Evolutionary conservation across 2,113 vertebrate genomes (phyloP).

Genomic region (Paradisaea rubra): DNA sequence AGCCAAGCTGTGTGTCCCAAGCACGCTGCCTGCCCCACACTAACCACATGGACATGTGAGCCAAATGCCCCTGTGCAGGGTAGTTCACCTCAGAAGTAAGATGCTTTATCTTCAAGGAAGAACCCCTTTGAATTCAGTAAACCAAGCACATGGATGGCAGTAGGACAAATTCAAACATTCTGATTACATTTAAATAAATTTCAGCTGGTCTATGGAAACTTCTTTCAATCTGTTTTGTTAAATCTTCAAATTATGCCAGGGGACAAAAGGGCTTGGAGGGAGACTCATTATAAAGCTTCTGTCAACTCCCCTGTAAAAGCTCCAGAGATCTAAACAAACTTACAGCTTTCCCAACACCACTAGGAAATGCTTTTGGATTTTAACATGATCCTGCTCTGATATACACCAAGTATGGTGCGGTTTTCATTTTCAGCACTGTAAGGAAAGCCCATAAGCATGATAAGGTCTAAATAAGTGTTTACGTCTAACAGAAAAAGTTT

Average conservation of each 20-base stretch:
- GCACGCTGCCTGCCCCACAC: accelerated
- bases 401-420: neutral
- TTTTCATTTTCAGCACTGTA: neutral
- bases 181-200: constrained; percentile 30
- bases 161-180: neutral
- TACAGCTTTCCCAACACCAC: neutral
- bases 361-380: neutral
- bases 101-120: neutral
- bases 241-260: neutral
- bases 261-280: constrained; percentile 1
- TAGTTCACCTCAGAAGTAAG: neutral
- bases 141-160: neutral
- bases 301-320: neutral
- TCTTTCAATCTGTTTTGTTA: neutral
- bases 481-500: neutral
- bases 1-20: neutral
- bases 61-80: neutral
- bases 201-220: neutral
- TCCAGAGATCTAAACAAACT: constrained; percentile 26
- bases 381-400: neutral
- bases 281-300: constrained; percentile 7
- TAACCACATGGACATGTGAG: accelerated
- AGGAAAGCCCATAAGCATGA: neutral
- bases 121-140: neutral
- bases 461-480: neutral